Base-by-base conservation (phyloP, 2,113 vertebrate genomes). In the Notothenia rossii region DNA sequence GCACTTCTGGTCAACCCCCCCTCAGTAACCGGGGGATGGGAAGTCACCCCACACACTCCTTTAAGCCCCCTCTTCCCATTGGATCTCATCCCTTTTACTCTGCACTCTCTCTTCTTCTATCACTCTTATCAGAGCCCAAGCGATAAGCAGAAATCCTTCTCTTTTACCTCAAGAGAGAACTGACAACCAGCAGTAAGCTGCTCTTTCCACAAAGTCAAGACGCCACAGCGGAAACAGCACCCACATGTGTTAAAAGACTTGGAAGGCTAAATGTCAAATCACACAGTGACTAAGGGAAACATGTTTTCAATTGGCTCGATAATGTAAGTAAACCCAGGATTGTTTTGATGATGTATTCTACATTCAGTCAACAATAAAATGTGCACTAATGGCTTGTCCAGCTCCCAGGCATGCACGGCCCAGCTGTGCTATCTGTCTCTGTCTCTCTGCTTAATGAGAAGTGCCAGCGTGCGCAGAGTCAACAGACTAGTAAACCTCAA, bases 401-500 rank as follows among this genome's bases (percentile, higher is more conserved):
- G 72, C 75, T 89, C 82, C 10, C 48, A 75, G 72, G 14, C 67
- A 77, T 65, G 67, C 73, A n/a, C 1, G 46, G 17, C 33, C 72
- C 89, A 85, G 82, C 83, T 86, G 87, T 77, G 71, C 53, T 10
- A 66, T 78, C 83, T 64, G 75, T 68, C 50, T 48, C 75, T 1
- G 65, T 58, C 73, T 81, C 61, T 40, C 72, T 60, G 53, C 72
- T 76, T 84, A 86, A 84, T 88, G 81, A 90, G 84, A 87, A 82
- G 80, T 58, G 84, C 75, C 74, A 74, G 77, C 22, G 7, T 69
- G 72, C 18, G 9, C 74, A 80, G 76, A 86, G 79, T 81, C 86
- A 69, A 83, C 82, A 87, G 81, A 72, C 63, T 54, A 83, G 80
- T 87, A 91, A 88, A 91, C 88, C 90, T 86, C 77, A 72, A 29